Evolutionary conservation across 2,888 invertebrate species (phyloP), one percentile per base, ranked within the genome.

Genomic region (Sarcophaga variegata): DNA sequence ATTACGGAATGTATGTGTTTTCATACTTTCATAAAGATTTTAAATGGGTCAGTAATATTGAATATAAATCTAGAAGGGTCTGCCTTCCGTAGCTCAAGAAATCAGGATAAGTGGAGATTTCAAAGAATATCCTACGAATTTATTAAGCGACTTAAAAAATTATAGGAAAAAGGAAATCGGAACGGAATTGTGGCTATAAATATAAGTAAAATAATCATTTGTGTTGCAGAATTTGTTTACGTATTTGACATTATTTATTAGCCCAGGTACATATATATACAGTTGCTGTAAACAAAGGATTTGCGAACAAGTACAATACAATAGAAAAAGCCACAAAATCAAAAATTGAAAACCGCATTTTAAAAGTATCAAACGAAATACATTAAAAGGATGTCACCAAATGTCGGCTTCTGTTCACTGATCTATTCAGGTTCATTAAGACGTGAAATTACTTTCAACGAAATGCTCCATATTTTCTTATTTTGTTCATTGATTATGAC

Each of bases 391-490:
- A 83, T 67, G 88, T 88, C 90, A 89, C 89, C 87, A 89, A 80
- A 86, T 37, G 89, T 83, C 90, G 90, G 89, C 89, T 83, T 85
- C 88, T 89, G 49, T 14, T 14, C 89, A 49, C 47, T 74, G 80
- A 76, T 76, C 20, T 77, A 71, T 76, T 82, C 75, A 72, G 74
- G 81, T 75, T 81, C 88, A 91, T 90, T 90, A 90, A 91, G 91
- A 92, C 91, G 91, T 92, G 91, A 92, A 92, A 92, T 92, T 91
- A 91, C 69, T 78, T 86, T 64, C 60, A 49, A 69, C 17, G 20
- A 62, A 81, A 45, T 83, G 63, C 71, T 78, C 67, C 75, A 78
- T 4, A 76, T 64, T 37, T 17, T 14, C 66, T 54, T 63, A 75
- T 84, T 37, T 37, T 81, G 75, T 81, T n/a, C 69, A 82, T 70